A percentile compares a stretch with the other conserved stretches of the same genome.
phyloP scores from a whole-genome alignment of 2,797 vertebrate genomes.

The Sebastes wilsoni region DNA sequence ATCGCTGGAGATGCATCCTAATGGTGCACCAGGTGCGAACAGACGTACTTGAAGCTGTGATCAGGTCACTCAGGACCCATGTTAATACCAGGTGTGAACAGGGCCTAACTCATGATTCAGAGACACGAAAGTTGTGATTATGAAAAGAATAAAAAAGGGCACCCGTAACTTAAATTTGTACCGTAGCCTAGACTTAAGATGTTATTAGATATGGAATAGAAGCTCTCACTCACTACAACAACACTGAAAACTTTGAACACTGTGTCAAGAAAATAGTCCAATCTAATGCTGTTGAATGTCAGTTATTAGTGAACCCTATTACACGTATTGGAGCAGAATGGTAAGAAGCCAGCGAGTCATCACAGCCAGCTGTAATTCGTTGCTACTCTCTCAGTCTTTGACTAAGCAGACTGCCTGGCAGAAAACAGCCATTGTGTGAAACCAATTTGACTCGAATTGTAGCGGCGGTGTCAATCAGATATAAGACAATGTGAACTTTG shows the following conservation, averaged over 20 bases:
- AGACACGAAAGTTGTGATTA: accelerated
- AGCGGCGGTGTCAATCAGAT: neutral
- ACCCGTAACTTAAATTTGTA: neutral
- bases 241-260: neutral
- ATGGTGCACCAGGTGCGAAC: no score
- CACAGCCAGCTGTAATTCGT: neutral
- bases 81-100: no score
- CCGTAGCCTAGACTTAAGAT: no score
- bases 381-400: neutral
- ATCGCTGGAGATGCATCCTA: no score
- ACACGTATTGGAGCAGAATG: neutral
- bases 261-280: neutral
- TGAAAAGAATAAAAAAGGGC: neutral
- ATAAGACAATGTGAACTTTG: neutral
- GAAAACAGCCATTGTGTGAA: neutral
- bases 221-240: neutral
- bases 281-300: neutral
- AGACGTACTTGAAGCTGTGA: no score
- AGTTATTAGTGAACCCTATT: neutral
- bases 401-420: neutral
- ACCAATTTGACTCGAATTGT: neutral
- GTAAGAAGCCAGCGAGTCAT: neutral
- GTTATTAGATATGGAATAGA: neutral
- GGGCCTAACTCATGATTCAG: no score
- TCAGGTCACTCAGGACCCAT: no score